Evolutionary conservation across 1,140 invertebrate species (phyloP), one percentile per base, ranked within the genome.

Genomic region (Carcinoscorpius rotundicauda): DNA sequence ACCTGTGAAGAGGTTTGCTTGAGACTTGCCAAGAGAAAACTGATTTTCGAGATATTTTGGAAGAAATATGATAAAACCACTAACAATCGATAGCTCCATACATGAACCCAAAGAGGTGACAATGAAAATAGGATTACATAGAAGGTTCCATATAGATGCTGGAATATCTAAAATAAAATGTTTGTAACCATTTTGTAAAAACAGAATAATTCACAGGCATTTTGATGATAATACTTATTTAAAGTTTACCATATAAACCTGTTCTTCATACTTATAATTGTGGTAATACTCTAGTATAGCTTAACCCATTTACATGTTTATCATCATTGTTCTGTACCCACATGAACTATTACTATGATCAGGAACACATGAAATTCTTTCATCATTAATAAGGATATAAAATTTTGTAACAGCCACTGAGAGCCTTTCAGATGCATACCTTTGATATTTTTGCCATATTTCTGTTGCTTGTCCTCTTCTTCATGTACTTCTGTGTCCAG

Each of bases 11-110:
- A 96, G 85, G 73, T 91, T 94, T 4, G 93, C 93, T 78, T 95
- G 86, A 70, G 91, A 93, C 76, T 94, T 96, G 29, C 89, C 88
- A 5, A 95, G 80, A 67, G 87, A 91, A 78, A 96, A 97, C 77
- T 97, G 93, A 0, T 92, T 96, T 77, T 97, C 93, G 58, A 97
- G 80, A 75, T 96, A 97, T 77, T 96, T 97, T 9, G 93, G 92
- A 63, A 96, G 80, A 76, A 96, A 96, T 1, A 96, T 89, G 6
- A 95, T 88, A 76, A 96, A 96, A 4, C 90, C 91, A 59, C 90
- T 93, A 0, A 96, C 91, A 61, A 97, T 96, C 72, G 93, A 88
- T 8, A 96, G 82, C 3, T 55, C 53, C 88, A 94, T 95, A 74
- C 93, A 95, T 57, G 93, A 91, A 56, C 91, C 93, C 50, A 96